Conservation (phyloP, 2,113 vertebrate genomes). For the Poeciliopsis turrubarensis region DNA sequence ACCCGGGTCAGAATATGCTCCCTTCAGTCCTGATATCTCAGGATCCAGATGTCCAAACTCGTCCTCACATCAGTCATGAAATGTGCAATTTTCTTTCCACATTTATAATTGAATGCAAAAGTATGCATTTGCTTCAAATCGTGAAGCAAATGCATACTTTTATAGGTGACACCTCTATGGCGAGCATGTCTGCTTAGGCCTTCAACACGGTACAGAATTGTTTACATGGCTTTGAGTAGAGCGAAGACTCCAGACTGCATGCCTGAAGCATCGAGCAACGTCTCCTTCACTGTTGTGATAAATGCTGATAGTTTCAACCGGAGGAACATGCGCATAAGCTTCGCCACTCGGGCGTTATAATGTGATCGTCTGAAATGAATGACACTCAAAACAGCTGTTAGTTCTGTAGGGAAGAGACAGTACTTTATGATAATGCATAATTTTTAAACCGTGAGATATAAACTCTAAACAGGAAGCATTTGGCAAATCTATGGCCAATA, state of each 20-base stretch:
- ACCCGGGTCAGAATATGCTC: too few species aligned
- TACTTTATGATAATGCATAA: too few species aligned
- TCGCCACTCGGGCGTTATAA: neutral
- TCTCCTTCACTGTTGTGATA: neutral
- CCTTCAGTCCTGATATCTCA: too few species aligned
- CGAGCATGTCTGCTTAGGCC: too few species aligned
- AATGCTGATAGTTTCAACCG: neutral
- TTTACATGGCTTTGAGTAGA: neutral
- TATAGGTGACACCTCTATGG: neutral
- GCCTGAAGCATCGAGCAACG: neutral
- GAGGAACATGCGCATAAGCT: neutral
- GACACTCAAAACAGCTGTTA: too few species aligned
- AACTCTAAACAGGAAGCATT: neutral
- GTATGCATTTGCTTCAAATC: too few species aligned
- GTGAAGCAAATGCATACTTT: neutral
- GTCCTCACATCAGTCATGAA: too few species aligned
- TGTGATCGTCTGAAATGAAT: neutral
- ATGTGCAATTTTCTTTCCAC: too few species aligned
- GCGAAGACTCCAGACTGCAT: neutral
- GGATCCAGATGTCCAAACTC: too few species aligned
- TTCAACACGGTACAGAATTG: neutral
- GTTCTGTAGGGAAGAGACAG: too few species aligned
- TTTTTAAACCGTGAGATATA: neutral
- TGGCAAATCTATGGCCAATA: neutral
- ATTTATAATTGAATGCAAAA: too few species aligned